Conservation (phyloP, 2,797 vertebrate genomes). For the Myotis planiceps region DNA sequence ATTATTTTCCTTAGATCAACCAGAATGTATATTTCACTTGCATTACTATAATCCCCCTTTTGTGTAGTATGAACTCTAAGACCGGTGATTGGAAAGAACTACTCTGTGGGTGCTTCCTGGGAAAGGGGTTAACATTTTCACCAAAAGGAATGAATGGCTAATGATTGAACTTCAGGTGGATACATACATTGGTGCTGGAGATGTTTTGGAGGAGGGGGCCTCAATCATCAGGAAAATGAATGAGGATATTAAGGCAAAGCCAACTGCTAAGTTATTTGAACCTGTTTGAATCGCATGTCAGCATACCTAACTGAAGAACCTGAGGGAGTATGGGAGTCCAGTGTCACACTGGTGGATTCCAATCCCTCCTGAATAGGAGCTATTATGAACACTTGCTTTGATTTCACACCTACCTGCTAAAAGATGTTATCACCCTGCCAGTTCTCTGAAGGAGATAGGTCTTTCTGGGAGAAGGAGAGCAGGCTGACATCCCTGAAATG, state of each 20-base stretch:
- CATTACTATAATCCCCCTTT: background rate
- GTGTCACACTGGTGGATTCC: background rate
- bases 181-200: background rate
- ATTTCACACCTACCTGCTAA: slow-evolving; percentile 71
- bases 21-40: background rate
- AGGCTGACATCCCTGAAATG: slow-evolving; percentile 58
- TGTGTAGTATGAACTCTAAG: background rate
- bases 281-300: slow-evolving; percentile 1
- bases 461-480: slow-evolving; percentile 34
- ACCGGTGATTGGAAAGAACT: background rate
- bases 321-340: background rate
- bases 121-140: background rate
- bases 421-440: slow-evolving; percentile 70
- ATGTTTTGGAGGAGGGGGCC: background rate
- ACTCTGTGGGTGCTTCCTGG: background rate
- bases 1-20: background rate
- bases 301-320: background rate
- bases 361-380: slow-evolving; percentile 8
- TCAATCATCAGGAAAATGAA: slow-evolving; percentile 17
- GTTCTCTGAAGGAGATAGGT: slow-evolving; percentile 52
- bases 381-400: slow-evolving; percentile 68
- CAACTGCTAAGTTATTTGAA: slow-evolving; percentile 20
- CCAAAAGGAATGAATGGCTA: background rate
- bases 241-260: background rate
- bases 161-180: background rate